These are phyloP conservation scores for Nasonia oneida DNA, from an alignment of 2,888 invertebrate genomes.

Conservation along the genomic window DNA sequence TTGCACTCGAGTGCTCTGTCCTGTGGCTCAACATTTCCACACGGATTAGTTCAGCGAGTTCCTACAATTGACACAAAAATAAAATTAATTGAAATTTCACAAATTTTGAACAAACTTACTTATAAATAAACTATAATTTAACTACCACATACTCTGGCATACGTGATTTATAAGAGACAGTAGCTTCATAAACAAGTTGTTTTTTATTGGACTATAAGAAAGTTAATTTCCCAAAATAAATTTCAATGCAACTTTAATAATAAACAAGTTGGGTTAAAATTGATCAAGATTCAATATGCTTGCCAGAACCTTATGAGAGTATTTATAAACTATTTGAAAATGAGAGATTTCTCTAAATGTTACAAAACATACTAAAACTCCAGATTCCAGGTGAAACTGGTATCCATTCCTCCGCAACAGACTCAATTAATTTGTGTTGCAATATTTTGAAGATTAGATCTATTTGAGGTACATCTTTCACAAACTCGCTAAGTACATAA, in stretches of 20 bases:
- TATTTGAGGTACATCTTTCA: not conserved
- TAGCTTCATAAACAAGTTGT: not conserved
- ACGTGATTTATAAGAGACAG: not conserved
- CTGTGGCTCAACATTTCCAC: slow-evolving; percentile 59
- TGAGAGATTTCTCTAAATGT: not conserved
- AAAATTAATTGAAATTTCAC: not conserved
- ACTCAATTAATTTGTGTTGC: not conserved
- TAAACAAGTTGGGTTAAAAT: not conserved
- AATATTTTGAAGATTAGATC: not conserved
- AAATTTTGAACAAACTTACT: not conserved
- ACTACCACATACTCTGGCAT: not conserved
- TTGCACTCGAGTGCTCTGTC: slow-evolving; percentile 38
- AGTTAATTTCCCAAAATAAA: not conserved
- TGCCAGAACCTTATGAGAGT: not conserved
- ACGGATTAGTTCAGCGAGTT: slow-evolving; percentile 23
- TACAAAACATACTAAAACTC: not conserved
- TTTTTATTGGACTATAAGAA: not conserved
- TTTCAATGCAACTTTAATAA: not conserved
- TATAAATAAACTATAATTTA: not conserved
- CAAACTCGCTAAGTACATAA: not conserved
- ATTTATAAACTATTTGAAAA: not conserved
- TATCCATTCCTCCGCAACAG: not conserved
- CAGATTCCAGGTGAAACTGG: not conserved
- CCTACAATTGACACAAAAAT: slow-evolving; percentile 42
- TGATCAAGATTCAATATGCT: not conserved